Conservation (phyloP, 1,140 invertebrate species). For the Saccostrea cuccullata region DNA sequence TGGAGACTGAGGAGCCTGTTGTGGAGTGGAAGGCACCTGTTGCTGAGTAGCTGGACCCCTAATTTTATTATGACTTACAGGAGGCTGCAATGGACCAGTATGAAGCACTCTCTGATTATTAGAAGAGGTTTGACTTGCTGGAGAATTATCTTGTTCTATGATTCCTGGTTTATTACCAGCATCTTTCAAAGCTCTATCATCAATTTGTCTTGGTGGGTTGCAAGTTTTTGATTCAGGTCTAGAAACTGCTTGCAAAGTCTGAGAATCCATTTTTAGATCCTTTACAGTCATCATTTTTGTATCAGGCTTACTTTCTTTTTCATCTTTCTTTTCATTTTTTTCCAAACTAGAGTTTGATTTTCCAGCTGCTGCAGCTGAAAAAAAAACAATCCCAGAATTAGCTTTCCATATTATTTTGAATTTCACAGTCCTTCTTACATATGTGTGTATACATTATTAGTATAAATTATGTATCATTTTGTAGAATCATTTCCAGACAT, state of each 20-base stretch:
- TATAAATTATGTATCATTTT: no score
- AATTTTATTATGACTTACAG: slow-evolving; percentile 1
- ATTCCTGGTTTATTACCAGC: background rate
- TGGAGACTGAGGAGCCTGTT: background rate
- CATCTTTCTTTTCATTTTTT: slow-evolving; percentile 7
- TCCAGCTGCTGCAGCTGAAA: slow-evolving; percentile 29
- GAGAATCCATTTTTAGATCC: slow-evolving; percentile 18
- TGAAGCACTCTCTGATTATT: slow-evolving; percentile 24
- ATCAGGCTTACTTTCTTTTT: slow-evolving; percentile 30
- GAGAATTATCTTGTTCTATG: background rate
- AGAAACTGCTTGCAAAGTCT: background rate
- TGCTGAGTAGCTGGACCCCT: background rate
- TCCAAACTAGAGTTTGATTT: slow-evolving; percentile 4
- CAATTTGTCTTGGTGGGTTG: background rate
- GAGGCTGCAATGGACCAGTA: slow-evolving; percentile 6
- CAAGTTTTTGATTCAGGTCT: slow-evolving; percentile 32
- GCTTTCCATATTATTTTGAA: no score
- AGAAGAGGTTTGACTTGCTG: background rate
- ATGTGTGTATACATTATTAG: no score
- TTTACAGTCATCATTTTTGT: background rate
- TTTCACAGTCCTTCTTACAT: no score
- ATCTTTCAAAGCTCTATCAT: background rate
- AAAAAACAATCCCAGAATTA: background rate
- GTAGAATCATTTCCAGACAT: no score
- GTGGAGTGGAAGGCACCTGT: slow-evolving; percentile 33